A percentile compares a stretch with the other conserved stretches of the same genome.
Evolutionary conservation across 1,140 invertebrate species (phyloP).

Genomic region (Lepidurus couesii): DNA sequence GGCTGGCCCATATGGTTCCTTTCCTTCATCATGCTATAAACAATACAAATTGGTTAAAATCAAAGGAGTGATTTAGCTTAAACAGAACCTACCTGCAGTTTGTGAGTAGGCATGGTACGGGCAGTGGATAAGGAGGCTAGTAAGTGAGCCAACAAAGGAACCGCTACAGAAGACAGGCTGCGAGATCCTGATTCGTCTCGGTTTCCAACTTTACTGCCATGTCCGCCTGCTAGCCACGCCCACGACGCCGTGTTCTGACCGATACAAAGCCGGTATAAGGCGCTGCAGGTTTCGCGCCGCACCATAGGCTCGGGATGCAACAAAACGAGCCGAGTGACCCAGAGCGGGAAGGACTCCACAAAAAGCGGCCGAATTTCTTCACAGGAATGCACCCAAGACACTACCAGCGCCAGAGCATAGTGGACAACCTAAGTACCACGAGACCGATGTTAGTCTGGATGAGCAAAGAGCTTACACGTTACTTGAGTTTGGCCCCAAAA

Average conservation of each 20-base stretch:
- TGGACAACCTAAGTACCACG: constrained; percentile 55
- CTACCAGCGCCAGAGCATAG: constrained; percentile 70
- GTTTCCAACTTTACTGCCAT: constrained; percentile 7
- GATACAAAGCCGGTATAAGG: constrained; percentile 75
- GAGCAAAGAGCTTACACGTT: constrained; percentile 28
- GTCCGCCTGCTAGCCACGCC: neutral
- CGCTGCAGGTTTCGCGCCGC: constrained; percentile 78
- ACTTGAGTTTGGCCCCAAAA: constrained; percentile 80
- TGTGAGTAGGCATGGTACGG: constrained; percentile 68
- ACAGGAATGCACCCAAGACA: constrained; percentile 76
- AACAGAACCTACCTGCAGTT: constrained; percentile 44
- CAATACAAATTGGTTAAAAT: constrained; percentile 25
- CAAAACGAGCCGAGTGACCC: constrained; percentile 68
- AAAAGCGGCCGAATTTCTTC: constrained; percentile 55
- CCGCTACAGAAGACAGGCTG: constrained; percentile 48
- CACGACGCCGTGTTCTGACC: constrained; percentile 52
- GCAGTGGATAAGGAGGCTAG: constrained; percentile 72
- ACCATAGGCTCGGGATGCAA: constrained; percentile 81
- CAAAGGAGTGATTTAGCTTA: too few species aligned
- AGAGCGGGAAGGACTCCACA: constrained; percentile 58
- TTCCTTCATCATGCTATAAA: constrained; percentile 63
- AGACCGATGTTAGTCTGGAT: too few species aligned
- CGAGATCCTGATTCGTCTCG: neutral
- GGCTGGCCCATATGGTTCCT: constrained; percentile 85
- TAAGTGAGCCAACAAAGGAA: constrained; percentile 70